Evolutionary conservation across 2,113 vertebrate species (phyloP), one percentile per base, ranked within the genome.

Genomic region (Elanoides forficatus): DNA sequence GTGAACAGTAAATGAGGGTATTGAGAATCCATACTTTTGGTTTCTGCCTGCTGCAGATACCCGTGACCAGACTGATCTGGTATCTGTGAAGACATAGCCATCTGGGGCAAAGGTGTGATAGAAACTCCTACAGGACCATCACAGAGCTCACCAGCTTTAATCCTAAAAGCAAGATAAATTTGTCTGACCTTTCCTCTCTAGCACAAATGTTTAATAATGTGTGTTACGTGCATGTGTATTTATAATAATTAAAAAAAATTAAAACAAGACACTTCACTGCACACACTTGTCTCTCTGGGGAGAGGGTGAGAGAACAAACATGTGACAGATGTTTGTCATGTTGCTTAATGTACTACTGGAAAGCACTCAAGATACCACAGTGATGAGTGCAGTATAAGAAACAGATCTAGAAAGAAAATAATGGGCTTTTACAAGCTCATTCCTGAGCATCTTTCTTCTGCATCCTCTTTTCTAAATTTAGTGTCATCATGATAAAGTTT

Each of bases 301-400:
- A 96, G 93, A 91, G 94, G 66, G 89, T 74, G 74, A 95, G 80
- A 97, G 95, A 96, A 97, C 78, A 97, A 95, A 97, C 86, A 96
- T 95, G 94, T 93, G 93, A 96, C 94, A 97, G 91, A 96, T 97
- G 95, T 96, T 97, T 94, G 94, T 96, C 93, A 40, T 95, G 96
- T 96, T 97, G 95, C 95, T 96, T 97, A 97, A 96, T 93, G 95
- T 87, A 96, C 93, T 94, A 96, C 94, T 96, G 94, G 97, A 97
- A 97, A 95, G 95, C 86, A 36, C 93, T 96, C 96, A 95, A 95
- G 95, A 97, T 97, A 93, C 97, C 96, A 96, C 81, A 96, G 91
- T 96, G 96, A 96, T 97, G 97, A 97, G 81, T 86, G 55, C 89
- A 96, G 91, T 95, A 91, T 95, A 96, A 97, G 91, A 96, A 97